Percentiles rank a stretch among this genome's conserved stretches.
These are phyloP conservation scores for Conops quadrifasciatus DNA, from an alignment of 2,888 invertebrate species.

Conservation along the genomic window DNA sequence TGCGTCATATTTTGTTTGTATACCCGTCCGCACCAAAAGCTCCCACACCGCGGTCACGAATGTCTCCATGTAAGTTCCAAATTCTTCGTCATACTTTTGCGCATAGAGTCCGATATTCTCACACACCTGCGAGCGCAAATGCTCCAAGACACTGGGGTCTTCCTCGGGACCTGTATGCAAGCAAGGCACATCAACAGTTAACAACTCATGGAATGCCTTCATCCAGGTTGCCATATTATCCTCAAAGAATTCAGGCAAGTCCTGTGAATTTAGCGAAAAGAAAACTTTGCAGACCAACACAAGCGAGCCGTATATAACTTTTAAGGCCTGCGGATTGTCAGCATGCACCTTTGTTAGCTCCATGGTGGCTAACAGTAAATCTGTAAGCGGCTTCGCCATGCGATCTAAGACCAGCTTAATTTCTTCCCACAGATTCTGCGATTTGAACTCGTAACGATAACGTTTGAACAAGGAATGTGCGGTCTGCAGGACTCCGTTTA, in stretches of 20 bases:
- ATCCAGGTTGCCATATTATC: constrained; percentile 98
- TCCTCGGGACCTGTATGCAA: constrained; percentile 84
- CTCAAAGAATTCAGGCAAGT: constrained; percentile 98
- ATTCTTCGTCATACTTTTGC: constrained; percentile 98
- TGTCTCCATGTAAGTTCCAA: constrained; percentile 83
- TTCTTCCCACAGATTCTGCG: constrained; percentile 93
- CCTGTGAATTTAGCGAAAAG: constrained; percentile 96
- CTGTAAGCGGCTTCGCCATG: constrained; percentile 93
- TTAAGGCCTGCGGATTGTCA: constrained; percentile 80
- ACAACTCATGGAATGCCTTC: constrained; percentile 83
- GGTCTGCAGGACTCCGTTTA: constrained; percentile 93
- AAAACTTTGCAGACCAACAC: constrained; percentile 93
- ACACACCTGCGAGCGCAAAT: constrained; percentile 93
- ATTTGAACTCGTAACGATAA: constrained; percentile 95
- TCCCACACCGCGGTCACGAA: constrained; percentile 98
- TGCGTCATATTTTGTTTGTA: constrained; percentile 88
- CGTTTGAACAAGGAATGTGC: constrained; percentile 96
- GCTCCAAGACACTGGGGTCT: constrained; percentile 88
- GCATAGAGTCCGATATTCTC: constrained; percentile 95
- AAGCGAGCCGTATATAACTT: constrained; percentile 88
- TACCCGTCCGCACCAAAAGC: constrained; percentile 84
- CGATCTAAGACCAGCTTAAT: constrained; percentile 95
- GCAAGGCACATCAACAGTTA: constrained; percentile 80
- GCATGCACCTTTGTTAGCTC: constrained; percentile 80
- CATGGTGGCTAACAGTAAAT: constrained; percentile 90